Conservation (phyloP, 1,140 invertebrate genomes). For the Drosophila simulans region DNA sequence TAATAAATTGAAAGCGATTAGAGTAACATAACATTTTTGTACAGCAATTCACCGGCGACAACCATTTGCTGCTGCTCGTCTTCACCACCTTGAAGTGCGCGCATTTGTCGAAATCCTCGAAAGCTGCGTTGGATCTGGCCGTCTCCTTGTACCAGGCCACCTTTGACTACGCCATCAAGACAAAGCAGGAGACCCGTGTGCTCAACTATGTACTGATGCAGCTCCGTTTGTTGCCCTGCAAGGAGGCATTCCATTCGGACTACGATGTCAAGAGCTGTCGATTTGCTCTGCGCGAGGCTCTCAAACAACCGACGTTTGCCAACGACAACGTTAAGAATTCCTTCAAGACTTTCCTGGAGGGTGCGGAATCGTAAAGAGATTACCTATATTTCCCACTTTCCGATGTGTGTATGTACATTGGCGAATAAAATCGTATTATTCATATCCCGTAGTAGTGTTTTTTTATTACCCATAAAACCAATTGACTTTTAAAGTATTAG, state of each 20-base stretch:
- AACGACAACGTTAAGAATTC: slow-evolving; percentile 86
- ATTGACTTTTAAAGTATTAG: background rate
- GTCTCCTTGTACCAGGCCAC: slow-evolving; percentile 87
- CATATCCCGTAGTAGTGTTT: background rate
- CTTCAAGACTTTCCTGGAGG: slow-evolving; percentile 86
- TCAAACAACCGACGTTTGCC: slow-evolving; percentile 85
- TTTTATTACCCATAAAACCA: background rate
- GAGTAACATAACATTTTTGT: background rate
- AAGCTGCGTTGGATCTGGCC: slow-evolving; percentile 86
- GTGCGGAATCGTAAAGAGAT: slow-evolving; percentile 76
- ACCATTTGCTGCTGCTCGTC: slow-evolving; percentile 85
- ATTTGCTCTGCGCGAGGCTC: slow-evolving; percentile 86
- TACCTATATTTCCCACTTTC: slow-evolving; percentile 19
- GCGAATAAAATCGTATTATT: slow-evolving; percentile 6
- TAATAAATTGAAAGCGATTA: background rate
- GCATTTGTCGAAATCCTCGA: slow-evolving; percentile 85
- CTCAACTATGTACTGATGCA: slow-evolving; percentile 89
- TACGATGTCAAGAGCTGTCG: slow-evolving; percentile 88
- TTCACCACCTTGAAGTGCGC: slow-evolving; percentile 87
- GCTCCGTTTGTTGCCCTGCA: slow-evolving; percentile 89
- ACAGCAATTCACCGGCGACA: slow-evolving; percentile 76
- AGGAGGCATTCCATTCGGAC: slow-evolving; percentile 86
- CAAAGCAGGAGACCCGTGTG: slow-evolving; percentile 85
- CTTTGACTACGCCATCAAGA: slow-evolving; percentile 86
- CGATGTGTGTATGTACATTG: slow-evolving; percentile 1